These are phyloP conservation scores for Limnephilus rhombicus DNA, from an alignment of 2,888 invertebrate species.

Conservation along the genomic window DNA sequence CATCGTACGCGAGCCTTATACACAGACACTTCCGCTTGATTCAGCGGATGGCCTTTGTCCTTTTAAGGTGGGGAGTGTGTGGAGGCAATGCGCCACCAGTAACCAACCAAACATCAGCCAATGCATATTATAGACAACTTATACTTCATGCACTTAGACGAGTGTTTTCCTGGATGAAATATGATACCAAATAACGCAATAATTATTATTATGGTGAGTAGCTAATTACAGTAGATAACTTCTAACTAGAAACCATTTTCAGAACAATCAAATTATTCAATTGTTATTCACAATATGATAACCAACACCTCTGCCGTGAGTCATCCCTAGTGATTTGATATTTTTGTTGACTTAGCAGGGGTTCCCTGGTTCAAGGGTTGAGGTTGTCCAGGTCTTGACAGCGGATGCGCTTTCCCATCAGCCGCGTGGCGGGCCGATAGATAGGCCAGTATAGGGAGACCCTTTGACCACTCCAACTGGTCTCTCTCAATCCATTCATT, in stretches of 20 bases:
- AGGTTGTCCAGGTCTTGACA: no score
- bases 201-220: no score
- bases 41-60: slow-evolving; percentile 62
- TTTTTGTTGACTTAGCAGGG: no score
- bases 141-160: background rate
- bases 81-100: slow-evolving; percentile 26
- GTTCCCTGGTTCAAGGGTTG: no score
- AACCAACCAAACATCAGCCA: background rate
- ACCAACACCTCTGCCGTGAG: no score
- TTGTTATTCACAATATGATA: no score
- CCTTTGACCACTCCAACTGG: no score
- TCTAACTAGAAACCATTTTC: background rate
- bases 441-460: no score
- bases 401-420: no score
- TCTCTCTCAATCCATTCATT: no score
- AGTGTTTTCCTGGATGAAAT: background rate
- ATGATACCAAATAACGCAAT: background rate
- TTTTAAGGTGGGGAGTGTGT: slow-evolving; percentile 46
- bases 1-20: slow-evolving; percentile 51
- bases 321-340: no score
- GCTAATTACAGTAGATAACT: background rate
- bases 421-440: no score
- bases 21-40: slow-evolving; percentile 59
- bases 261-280: background rate
- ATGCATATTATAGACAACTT: background rate